phyloP scores from a whole-genome alignment of 2,888 invertebrate genomes.

The Dyspetes luteomarginatus region DNA sequence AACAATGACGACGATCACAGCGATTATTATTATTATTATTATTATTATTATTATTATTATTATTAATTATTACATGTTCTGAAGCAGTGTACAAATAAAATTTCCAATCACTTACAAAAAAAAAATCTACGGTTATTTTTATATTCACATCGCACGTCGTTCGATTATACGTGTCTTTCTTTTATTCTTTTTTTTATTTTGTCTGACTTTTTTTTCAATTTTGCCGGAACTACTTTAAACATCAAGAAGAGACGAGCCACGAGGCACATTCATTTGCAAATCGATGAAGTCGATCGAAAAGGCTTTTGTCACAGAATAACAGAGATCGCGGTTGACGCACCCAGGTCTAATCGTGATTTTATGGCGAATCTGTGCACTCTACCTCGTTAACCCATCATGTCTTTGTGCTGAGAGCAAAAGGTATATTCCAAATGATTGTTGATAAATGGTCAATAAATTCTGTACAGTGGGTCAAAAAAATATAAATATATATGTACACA shows the following conservation, averaged over 20 bases:
- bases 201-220: not conserved
- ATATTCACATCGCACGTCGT: slow-evolving; percentile 37
- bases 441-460: too few relatives aligned
- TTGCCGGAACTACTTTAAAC: not conserved
- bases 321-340: not conserved
- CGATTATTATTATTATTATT: slow-evolving; percentile 66
- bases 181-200: not conserved
- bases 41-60: slow-evolving; percentile 61
- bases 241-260: not conserved
- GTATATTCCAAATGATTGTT: slow-evolving; percentile 67
- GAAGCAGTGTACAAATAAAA: slow-evolving; percentile 70
- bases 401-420: slow-evolving; percentile 56
- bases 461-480: too few relatives aligned
- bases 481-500: slow-evolving; percentile 64
- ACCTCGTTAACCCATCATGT: slow-evolving; percentile 54
- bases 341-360: not conserved
- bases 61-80: slow-evolving; percentile 69
- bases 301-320: not conserved
- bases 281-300: not conserved
- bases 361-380: slow-evolving; percentile 58
- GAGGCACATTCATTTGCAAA: not conserved
- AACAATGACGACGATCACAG: slow-evolving; percentile 65
- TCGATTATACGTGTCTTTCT: slow-evolving; percentile 36
- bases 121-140: slow-evolving; percentile 58
- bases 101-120: slow-evolving; percentile 69